These are phyloP conservation scores for Lepidurus arcticus DNA, from an alignment of 1,140 invertebrate genomes.

Conservation along the genomic window DNA sequence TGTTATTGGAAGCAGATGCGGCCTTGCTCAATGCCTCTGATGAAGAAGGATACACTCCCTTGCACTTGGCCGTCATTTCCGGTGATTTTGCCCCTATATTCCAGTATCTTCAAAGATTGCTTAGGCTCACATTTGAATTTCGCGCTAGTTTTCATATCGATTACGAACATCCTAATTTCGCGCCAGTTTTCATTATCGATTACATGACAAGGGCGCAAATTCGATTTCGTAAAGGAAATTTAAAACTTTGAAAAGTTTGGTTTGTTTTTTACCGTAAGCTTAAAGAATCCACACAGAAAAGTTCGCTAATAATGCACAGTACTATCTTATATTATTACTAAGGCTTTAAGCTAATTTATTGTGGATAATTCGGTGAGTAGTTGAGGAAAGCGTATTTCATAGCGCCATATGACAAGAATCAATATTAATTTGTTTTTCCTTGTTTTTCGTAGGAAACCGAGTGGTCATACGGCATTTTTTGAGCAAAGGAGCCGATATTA, in stretches of 20 bases:
- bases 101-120: background rate
- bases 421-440: background rate
- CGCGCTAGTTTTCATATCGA: background rate
- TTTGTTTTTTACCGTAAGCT: no score
- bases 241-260: no score
- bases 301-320: no score
- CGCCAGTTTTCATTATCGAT: no score
- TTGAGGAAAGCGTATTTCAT: no score
- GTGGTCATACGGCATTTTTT: constrained; percentile 72
- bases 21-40: constrained; percentile 73
- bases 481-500: constrained; percentile 76
- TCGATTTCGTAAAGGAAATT: no score
- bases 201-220: no score
- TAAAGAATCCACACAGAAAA: no score
- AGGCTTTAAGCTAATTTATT: no score
- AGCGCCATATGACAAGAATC: background rate
- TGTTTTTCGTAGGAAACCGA: constrained; percentile 51
- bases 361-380: no score
- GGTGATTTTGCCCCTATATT: constrained; percentile 48
- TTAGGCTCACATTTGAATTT: background rate
- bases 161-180: no score
- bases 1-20: constrained; percentile 60
- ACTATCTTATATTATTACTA: no score
- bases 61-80: constrained; percentile 88
- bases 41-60: constrained; percentile 85